phyloP scores from a whole-genome alignment of 2,888 invertebrate species.

The Ptychoptera contaminata region DNA sequence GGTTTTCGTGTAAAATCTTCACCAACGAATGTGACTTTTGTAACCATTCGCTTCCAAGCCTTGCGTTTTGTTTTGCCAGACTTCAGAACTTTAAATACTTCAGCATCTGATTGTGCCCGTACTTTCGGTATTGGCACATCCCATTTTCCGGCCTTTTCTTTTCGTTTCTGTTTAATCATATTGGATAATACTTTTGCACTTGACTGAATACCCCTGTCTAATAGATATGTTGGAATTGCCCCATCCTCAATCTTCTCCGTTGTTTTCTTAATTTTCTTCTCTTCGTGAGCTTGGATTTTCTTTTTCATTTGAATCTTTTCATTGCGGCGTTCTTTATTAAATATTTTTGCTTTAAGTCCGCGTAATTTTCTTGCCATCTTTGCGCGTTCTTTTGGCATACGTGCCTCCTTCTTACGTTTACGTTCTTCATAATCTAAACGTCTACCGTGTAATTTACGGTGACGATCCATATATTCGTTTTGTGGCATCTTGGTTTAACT shows the following conservation, averaged over 20 bases:
- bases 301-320: constrained; percentile 99
- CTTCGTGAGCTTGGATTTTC: constrained; percentile 94
- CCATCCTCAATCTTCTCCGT: constrained; percentile 75
- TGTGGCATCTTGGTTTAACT: constrained; percentile 60
- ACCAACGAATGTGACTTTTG: constrained; percentile 94
- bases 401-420: constrained; percentile 88
- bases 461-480: constrained; percentile 98
- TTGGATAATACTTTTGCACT: constrained; percentile 93
- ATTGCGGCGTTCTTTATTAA: constrained; percentile 88
- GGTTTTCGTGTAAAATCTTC: constrained; percentile 98
- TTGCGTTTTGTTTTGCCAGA: constrained; percentile 87
- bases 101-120: constrained; percentile 87
- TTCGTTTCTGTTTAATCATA: constrained; percentile 98
- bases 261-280: constrained; percentile 76
- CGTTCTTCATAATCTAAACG: constrained; percentile 96
- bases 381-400: constrained; percentile 81
- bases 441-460: constrained; percentile 89
- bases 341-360: constrained; percentile 94
- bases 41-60: constrained; percentile 99
- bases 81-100: constrained; percentile 86
- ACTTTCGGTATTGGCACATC: constrained; percentile 99
- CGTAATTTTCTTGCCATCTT: constrained; percentile 82
- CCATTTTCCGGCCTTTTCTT: constrained; percentile 99
- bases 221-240: constrained; percentile 88
- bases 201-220: constrained; percentile 90